Base-by-base conservation (phyloP, 2,797 vertebrate species). In the Gadopsis marmoratus region DNA sequence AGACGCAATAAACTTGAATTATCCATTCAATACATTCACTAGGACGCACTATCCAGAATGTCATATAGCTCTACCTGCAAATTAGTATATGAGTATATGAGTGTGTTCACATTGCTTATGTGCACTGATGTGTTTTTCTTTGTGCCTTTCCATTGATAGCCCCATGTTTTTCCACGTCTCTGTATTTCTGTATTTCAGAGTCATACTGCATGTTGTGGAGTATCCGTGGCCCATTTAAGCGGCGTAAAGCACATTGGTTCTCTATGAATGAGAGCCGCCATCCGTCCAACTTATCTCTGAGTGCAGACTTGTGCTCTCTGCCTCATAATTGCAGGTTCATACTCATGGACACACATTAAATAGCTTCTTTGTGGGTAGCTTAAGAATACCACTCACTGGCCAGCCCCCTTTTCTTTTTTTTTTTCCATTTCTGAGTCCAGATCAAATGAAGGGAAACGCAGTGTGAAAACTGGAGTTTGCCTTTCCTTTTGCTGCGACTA, bases 271-370 rank as follows among this genome's bases (percentile, higher is more conserved):
- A 83, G 63, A 78, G 82, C 11, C 33, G 85, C 83, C 78, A 89
- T 86, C 82, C 83, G 1, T 85, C 82, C 83, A 88, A 92, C 92
- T 94, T 94, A 94, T 94, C 92, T 89, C 85, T 56, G 79, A 78
- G 84, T 74, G 83, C 93, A 93, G 89, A 85, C 89, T 75, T 64
- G 76, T 85, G 85, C 89, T 88, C 76, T 76, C 75, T 76, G 83
- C 81, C 85, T 88, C 77, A 78, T 83, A 75, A 85, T 86, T 88
- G 67, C 90, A 85, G 84, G 84, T 87, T 83, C 83, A 87, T 73
- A 81, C 85, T 84, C 71, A 26, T 50, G 31, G 76, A 87, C 85
- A 71, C 84, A 84, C 79, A 86, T 85, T 91, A 89, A 91, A 90
- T 70, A 73, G 78, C 82, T 74, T 86, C 84, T 92, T 91, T 94